Evolutionary conservation across 2,888 invertebrate genomes (phyloP).

Genomic region (Pemphredon lugubris): DNA sequence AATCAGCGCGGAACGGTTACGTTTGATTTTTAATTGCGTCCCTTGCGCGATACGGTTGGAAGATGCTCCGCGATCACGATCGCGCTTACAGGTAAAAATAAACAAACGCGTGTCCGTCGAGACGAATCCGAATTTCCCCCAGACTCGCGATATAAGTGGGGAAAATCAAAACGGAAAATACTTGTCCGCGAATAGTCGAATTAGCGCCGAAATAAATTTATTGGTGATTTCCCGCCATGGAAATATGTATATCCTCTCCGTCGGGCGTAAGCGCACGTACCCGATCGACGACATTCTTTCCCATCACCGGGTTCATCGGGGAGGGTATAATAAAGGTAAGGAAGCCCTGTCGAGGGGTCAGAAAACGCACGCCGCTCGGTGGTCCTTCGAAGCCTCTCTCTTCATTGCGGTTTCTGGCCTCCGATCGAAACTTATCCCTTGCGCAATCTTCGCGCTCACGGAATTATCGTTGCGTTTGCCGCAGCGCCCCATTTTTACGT

Average conservation of each 20-base stretch:
- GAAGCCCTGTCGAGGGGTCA: constrained; percentile 32
- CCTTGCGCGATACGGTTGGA: too few relatives aligned
- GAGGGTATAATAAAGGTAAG: constrained; percentile 31
- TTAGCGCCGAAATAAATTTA: constrained; percentile 27
- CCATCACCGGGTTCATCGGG: constrained; percentile 34
- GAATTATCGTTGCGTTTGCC: too few relatives aligned
- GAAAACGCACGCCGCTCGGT: constrained; percentile 8
- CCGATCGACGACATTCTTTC: constrained; percentile 61
- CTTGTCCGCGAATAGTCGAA: too few relatives aligned
- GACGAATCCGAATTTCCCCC: not conserved
- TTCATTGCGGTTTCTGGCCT: constrained; percentile 29
- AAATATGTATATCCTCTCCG: constrained; percentile 20
- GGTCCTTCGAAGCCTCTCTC: constrained; percentile 25
- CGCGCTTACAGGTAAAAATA: constrained; percentile 12
- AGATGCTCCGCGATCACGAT: too few relatives aligned
- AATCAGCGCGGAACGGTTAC: too few relatives aligned
- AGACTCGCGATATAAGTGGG: too few relatives aligned
- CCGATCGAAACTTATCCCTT: constrained; percentile 6
- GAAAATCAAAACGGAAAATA: too few relatives aligned
- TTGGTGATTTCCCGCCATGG: constrained; percentile 30
- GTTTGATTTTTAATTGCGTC: too few relatives aligned
- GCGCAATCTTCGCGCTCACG: not conserved
- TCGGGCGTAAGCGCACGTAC: constrained; percentile 38
- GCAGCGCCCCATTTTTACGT: too few relatives aligned
- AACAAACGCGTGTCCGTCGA: not conserved